phyloP scores from a whole-genome alignment of 2,888 invertebrate species.

The Diadromus collaris region DNA sequence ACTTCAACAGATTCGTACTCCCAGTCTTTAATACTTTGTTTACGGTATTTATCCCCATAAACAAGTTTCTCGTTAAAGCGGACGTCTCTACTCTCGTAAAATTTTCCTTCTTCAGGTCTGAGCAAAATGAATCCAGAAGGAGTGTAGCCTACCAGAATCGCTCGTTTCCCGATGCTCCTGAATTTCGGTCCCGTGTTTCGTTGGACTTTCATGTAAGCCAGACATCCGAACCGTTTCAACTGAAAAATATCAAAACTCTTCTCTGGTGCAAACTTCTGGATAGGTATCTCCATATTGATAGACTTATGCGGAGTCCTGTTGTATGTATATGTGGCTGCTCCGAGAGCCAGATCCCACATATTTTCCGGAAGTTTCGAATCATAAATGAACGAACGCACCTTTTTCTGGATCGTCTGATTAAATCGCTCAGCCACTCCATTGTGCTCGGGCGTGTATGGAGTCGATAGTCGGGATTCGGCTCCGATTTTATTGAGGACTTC shows the following conservation, averaged over 20 bases:
- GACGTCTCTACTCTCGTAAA: conserved; percentile 59
- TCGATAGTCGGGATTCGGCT: conserved; percentile 34
- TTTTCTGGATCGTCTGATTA: conserved; percentile 61
- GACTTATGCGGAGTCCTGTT: conserved; percentile 59
- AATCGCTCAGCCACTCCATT: conserved; percentile 59
- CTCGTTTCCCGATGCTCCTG: conserved; percentile 38
- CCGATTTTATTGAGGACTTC: conserved; percentile 51
- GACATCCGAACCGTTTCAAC: conserved; percentile 52
- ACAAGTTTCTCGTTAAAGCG: conserved; percentile 63
- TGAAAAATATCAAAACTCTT: conserved; percentile 51
- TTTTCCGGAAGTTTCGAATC: conserved; percentile 58
- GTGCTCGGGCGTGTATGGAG: conserved; percentile 46
- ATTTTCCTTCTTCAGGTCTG: conserved; percentile 55
- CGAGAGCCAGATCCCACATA: conserved; percentile 59
- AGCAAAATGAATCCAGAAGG: conserved; percentile 57
- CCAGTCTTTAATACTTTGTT: conserved; percentile 39
- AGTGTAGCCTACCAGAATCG: conserved; percentile 60
- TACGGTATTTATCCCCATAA: conserved; percentile 58
- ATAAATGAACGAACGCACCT: conserved; percentile 52
- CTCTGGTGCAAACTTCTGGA: conserved; percentile 51
- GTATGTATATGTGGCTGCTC: conserved; percentile 59
- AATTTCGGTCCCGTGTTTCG: conserved; percentile 57
- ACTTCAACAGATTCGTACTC: background rate
- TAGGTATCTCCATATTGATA: conserved; percentile 48
- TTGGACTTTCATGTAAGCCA: conserved; percentile 57